A percentile compares a stretch with the other conserved stretches of the same genome.
These are phyloP conservation scores for Pseudochromis fuscus DNA, from an alignment of 2,797 vertebrate species.

Conservation along the genomic window DNA sequence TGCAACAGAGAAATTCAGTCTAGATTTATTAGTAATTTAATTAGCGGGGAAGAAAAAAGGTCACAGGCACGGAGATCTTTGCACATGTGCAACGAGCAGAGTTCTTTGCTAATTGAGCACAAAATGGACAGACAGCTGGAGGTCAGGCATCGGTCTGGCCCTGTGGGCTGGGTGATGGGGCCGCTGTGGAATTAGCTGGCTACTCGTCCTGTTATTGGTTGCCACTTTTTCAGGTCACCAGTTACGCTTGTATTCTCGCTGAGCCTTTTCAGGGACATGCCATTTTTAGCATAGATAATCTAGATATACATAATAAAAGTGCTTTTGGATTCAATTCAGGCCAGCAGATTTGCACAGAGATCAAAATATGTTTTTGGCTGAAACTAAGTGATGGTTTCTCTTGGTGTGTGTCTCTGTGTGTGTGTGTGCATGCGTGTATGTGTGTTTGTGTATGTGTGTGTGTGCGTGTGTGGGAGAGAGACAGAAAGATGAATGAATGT, in stretches of 20 bases:
- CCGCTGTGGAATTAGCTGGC: constrained; percentile 65
- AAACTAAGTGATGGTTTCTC: constrained; percentile 25
- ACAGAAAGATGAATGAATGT: constrained; percentile 60
- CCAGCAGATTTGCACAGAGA: constrained; percentile 65
- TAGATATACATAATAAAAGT: constrained; percentile 72
- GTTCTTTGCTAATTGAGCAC: constrained; percentile 78
- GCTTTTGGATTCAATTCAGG: constrained; percentile 65
- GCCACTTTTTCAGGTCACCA: constrained; percentile 65
- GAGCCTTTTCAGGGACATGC: constrained; percentile 66
- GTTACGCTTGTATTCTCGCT: constrained; percentile 40
- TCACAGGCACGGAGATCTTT: constrained; percentile 54
- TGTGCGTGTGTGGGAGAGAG: constrained; percentile 10
- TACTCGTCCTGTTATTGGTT: constrained; percentile 59
- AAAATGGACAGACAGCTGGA: constrained; percentile 79
- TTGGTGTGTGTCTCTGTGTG: constrained; percentile 23
- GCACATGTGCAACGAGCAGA: constrained; percentile 50
- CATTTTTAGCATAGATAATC: constrained; percentile 74
- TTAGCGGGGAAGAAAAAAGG: constrained; percentile 66
- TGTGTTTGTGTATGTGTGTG: constrained; percentile 19
- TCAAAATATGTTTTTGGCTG: constrained; percentile 64
- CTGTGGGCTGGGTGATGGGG: constrained; percentile 48
- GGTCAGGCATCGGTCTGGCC: constrained; percentile 72
- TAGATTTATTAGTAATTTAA: constrained; percentile 74
- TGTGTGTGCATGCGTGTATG: constrained; percentile 19
- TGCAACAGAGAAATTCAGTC: constrained; percentile 50